These are phyloP conservation scores for Troilus luridus DNA, from an alignment of 2,888 invertebrate species.

Conservation along the genomic window DNA sequence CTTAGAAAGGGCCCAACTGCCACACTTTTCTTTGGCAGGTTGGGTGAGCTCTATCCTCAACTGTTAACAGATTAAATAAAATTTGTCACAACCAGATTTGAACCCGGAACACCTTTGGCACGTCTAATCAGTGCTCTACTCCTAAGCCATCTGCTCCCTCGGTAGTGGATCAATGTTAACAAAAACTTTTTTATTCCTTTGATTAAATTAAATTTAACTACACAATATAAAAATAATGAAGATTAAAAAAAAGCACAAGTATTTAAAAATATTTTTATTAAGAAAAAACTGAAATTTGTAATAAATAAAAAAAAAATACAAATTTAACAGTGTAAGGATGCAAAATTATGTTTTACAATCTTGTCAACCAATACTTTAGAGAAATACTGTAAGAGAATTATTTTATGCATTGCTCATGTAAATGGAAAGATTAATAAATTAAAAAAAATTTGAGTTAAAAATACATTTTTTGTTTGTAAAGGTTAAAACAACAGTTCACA, in stretches of 20 bases:
- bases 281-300: background rate
- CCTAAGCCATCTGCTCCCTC: no score
- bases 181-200: slow-evolving; percentile 72
- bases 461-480: background rate
- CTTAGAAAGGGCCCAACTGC: no score
- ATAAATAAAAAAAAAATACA: background rate
- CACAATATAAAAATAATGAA: background rate
- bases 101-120: no score
- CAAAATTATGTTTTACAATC: no score
- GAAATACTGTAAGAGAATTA: background rate
- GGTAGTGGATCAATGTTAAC: no score
- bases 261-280: background rate
- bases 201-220: slow-evolving; percentile 73
- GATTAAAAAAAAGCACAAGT: background rate
- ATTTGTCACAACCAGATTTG: no score
- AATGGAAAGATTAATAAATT: background rate
- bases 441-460: background rate
- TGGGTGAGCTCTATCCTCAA: no score
- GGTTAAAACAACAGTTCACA: background rate
- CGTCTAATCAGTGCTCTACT: no score
- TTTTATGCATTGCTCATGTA: background rate
- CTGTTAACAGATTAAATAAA: no score
- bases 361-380: background rate
- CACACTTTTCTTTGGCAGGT: no score
- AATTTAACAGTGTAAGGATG: background rate